These are phyloP conservation scores for Tachypleus tridentatus DNA, from an alignment of 1,140 invertebrate genomes.

Conservation along the genomic window DNA sequence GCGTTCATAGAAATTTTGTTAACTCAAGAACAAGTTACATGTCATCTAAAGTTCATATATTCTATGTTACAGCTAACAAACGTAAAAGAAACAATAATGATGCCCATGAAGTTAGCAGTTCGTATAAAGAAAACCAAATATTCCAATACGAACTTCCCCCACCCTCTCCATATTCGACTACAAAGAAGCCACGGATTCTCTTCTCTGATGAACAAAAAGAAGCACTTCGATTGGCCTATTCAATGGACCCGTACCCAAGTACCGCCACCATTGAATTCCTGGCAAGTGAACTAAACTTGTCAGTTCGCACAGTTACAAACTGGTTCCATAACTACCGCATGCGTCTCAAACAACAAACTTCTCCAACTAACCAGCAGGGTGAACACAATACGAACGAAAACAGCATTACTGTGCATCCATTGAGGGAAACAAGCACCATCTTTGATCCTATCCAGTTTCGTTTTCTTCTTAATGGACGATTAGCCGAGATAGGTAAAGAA, in stretches of 20 bases:
- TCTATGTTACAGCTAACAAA: slow-evolving; percentile 14
- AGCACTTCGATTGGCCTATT: slow-evolving; percentile 81
- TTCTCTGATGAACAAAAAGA: slow-evolving; percentile 99
- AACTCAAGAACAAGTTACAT: too few species aligned
- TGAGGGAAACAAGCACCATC: slow-evolving; percentile 9
- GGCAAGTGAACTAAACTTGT: slow-evolving; percentile 77
- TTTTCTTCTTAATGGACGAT: slow-evolving; percentile 67
- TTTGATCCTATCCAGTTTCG: slow-evolving; percentile 87
- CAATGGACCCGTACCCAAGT: slow-evolving; percentile 91
- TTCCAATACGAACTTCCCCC: slow-evolving; percentile 6
- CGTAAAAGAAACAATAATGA: slow-evolving; percentile 10
- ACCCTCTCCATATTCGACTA: slow-evolving; percentile 29
- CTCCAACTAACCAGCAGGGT: slow-evolving; percentile 31
- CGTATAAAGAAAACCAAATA: too few species aligned
- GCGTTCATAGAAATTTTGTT: too few species aligned
- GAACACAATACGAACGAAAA: slow-evolving; percentile 34
- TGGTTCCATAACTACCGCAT: slow-evolving; percentile 99
- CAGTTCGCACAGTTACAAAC: slow-evolving; percentile 90
- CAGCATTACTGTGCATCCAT: slow-evolving; percentile 1
- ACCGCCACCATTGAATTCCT: slow-evolving; percentile 90
- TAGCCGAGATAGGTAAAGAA: slow-evolving; percentile 30
- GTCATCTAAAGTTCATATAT: too few species aligned
- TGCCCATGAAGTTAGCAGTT: background rate
- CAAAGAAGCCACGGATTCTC: slow-evolving; percentile 82
- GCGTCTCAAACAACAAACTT: slow-evolving; percentile 78